phyloP scores from a whole-genome alignment of 2,797 vertebrate species.

The Loris lydekkerianus region DNA sequence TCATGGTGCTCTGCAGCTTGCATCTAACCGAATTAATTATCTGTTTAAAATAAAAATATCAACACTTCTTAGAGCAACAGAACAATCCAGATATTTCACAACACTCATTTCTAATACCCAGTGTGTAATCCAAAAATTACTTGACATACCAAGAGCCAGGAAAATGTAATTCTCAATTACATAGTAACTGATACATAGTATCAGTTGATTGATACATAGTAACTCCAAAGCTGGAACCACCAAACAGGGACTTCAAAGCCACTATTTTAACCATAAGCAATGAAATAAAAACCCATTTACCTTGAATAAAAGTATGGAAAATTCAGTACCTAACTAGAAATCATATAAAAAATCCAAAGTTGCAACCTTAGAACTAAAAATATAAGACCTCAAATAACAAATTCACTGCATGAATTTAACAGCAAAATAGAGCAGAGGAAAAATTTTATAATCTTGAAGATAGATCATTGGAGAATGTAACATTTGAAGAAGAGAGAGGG shows the following conservation, averaged over 20 bases:
- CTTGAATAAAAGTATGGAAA: neutral
- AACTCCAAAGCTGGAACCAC: neutral
- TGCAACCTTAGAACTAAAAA: constrained; percentile 29
- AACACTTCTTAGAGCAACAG: neutral
- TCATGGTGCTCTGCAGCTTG: neutral
- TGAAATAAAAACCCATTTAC: neutral
- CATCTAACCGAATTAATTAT: neutral
- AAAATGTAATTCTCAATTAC: constrained; percentile 2
- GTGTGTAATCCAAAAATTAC: neutral
- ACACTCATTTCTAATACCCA: neutral
- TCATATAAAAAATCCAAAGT: neutral
- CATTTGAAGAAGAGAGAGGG: neutral
- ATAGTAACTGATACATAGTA: too few relatives aligned
- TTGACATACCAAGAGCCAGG: neutral
- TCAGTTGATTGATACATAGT: too few relatives aligned
- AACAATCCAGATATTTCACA: neutral
- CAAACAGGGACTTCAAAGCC: neutral
- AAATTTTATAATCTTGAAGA: neutral
- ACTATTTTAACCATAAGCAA: neutral
- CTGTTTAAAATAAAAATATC: neutral
- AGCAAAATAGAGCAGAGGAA: neutral
- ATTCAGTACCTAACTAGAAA: neutral
- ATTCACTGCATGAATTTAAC: neutral
- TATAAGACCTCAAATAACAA: constrained; percentile 1
- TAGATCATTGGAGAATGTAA: neutral